Evolutionary conservation across 2,888 invertebrate genomes (phyloP), one percentile per base, ranked within the genome.

Genomic region (Nebria salina): DNA sequence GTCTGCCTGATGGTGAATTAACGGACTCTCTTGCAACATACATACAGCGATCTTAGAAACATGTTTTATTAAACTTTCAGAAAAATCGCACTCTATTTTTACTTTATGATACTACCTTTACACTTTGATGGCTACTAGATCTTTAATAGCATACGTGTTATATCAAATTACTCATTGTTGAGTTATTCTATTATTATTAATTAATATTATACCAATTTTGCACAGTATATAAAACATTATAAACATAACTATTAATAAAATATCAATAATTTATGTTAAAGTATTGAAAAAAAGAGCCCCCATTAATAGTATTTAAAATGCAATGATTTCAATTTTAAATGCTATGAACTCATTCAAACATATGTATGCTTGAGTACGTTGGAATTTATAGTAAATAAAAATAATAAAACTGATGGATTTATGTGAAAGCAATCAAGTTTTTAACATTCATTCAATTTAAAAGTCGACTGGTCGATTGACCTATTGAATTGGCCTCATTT

Each of bases 1-100:
- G 76, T 76, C 76, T 81, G 81, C 81, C 79, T 72, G 66, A 81
- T 66, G 81, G 68, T 79, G 75, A 65, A 75, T 65, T 65, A 81
- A 72, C 7, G 26, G 65, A 75, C 54, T 11, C 41, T 26, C 20
- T 26, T 34, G 72, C 41, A 26, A 34, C 26, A 26, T 34, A 72
- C 72, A 72, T 13, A 54, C 54, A 54, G 54, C 54, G 7, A 54
- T 54, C 54, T 54, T 54, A 54, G 54, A 54, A 54, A 54, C 54
- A 54, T 54, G 54, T 54, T 54, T 54, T 13, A 54, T 6, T 54
- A 26, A 41, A 34, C 41, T 72, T 72, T 72, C 68, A 20, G 26
- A 54, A 54, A 34, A 54, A 54, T 54, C 13, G 54, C 54, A 54
- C 54, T 54, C 54, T 54, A 13, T 13, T 54, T 20, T 54, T 54